Percentiles rank a stretch among this genome's conserved stretches.
These are phyloP conservation scores for Eulithis prunata DNA, from an alignment of 2,888 invertebrate genomes.

Conservation along the genomic window DNA sequence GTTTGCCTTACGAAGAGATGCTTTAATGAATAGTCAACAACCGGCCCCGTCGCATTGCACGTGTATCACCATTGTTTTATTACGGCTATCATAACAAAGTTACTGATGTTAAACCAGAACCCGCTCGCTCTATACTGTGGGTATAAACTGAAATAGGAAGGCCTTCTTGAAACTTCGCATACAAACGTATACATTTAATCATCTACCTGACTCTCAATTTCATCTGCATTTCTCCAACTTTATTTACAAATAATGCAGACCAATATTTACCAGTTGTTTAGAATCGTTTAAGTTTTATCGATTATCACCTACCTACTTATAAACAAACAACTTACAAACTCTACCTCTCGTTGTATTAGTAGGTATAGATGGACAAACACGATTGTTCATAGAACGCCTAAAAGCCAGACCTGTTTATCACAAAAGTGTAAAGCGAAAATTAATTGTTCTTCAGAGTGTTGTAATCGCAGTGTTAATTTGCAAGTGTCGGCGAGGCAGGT, in stretches of 20 bases:
- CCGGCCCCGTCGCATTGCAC: slow-evolving; percentile 58
- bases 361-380: no score
- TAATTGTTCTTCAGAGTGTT: slow-evolving; percentile 53
- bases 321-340: no score
- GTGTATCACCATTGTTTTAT: slow-evolving; percentile 66
- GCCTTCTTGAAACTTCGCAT: neutral
- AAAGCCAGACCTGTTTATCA: slow-evolving; percentile 35
- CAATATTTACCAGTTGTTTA: no score
- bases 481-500: slow-evolving; percentile 38
- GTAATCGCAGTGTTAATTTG: slow-evolving; percentile 55
- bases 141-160: slow-evolving; percentile 20
- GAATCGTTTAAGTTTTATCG: no score
- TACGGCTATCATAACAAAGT: slow-evolving; percentile 47
- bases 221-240: no score
- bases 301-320: no score
- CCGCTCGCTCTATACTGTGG: slow-evolving; percentile 25
- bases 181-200: neutral
- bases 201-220: neutral
- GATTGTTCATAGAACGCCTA: neutral
- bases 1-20: slow-evolving; percentile 75
- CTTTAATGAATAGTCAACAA: slow-evolving; percentile 81
- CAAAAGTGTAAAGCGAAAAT: slow-evolving; percentile 56
- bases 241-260: no score
- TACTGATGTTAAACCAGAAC: slow-evolving; percentile 36
- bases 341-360: no score